These are phyloP conservation scores for Lomographa bimaculata DNA, from an alignment of 2,888 invertebrate genomes.

Conservation along the genomic window DNA sequence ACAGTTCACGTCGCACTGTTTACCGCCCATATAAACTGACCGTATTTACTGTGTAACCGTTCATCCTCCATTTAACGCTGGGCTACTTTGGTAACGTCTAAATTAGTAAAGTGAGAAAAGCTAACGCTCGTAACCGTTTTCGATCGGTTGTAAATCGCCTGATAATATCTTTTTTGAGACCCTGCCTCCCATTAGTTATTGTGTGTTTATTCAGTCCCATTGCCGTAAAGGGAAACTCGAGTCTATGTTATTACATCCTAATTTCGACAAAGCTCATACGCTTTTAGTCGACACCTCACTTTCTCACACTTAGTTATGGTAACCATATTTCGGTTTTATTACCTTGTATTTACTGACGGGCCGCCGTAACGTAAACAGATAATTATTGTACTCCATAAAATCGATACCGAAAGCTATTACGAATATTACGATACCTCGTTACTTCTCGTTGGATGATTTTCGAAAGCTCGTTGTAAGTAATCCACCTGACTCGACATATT, in stretches of 20 bases:
- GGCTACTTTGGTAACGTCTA: conserved; percentile 80
- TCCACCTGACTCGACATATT: conserved; percentile 19
- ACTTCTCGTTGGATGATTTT: conserved; percentile 19
- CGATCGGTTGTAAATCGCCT: conserved; percentile 74
- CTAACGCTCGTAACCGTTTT: conserved; percentile 74
- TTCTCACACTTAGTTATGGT: conserved; percentile 57
- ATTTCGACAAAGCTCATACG: conserved; percentile 60
- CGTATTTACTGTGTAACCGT: conserved; percentile 75
- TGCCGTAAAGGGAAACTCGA: conserved; percentile 66
- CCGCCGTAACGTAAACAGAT: conserved; percentile 34
- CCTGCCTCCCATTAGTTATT: conserved; percentile 66
- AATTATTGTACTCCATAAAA: conserved; percentile 37
- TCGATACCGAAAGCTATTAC: conserved; percentile 38
- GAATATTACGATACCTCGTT: conserved; percentile 29
- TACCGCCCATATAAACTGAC: conserved; percentile 74
- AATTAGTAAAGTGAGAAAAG: conserved; percentile 82
- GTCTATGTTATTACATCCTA: conserved; percentile 61
- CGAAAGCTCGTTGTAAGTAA: conserved; percentile 22
- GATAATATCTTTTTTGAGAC: conserved; percentile 74
- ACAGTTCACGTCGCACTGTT: conserved; percentile 80
- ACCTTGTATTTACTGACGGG: conserved; percentile 49
- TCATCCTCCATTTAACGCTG: conserved; percentile 76
- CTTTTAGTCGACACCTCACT: conserved; percentile 59
- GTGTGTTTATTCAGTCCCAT: conserved; percentile 64
- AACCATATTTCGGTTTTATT: conserved; percentile 53